These are phyloP conservation scores for Danio aesculapii DNA, from an alignment of 2,797 vertebrate genomes.

Conservation along the genomic window DNA sequence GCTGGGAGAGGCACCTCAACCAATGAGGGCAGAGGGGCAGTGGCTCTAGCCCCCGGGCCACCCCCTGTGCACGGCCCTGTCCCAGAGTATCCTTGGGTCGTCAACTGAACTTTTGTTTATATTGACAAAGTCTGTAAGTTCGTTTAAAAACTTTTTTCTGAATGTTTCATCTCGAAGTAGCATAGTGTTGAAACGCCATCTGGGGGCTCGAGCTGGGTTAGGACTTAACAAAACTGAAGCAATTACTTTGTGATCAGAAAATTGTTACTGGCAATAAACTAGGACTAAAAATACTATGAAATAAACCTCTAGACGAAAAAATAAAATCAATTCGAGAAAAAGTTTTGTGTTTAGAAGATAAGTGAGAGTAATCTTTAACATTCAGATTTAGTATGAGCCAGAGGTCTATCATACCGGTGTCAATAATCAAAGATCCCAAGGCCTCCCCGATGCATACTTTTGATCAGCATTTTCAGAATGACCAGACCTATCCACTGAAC, in stretches of 20 bases:
- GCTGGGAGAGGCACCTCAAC: too few species aligned
- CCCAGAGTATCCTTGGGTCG: background rate
- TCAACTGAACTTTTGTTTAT: background rate
- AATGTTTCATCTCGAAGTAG: background rate
- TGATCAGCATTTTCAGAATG: background rate
- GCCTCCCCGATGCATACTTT: background rate
- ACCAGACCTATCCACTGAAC: background rate
- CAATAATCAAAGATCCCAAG: background rate
- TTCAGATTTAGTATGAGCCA: background rate
- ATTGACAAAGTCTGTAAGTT: slow-evolving; percentile 1
- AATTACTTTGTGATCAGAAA: background rate
- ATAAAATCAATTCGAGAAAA: background rate
- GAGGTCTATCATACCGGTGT: background rate
- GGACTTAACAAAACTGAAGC: background rate
- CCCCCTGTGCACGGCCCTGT: too few species aligned
- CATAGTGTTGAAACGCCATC: too few species aligned
- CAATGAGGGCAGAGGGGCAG: too few species aligned
- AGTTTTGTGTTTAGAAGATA: background rate
- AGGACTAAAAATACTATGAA: background rate
- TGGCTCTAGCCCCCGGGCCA: too few species aligned
- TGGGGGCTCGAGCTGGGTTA: too few species aligned
- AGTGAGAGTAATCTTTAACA: background rate
- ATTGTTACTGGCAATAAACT: background rate
- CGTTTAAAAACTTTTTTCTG: background rate
- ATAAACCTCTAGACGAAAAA: background rate